Evolutionary conservation across 2,797 vertebrate species (phyloP).

Genomic region (Sebastiscus albofasciatus): DNA sequence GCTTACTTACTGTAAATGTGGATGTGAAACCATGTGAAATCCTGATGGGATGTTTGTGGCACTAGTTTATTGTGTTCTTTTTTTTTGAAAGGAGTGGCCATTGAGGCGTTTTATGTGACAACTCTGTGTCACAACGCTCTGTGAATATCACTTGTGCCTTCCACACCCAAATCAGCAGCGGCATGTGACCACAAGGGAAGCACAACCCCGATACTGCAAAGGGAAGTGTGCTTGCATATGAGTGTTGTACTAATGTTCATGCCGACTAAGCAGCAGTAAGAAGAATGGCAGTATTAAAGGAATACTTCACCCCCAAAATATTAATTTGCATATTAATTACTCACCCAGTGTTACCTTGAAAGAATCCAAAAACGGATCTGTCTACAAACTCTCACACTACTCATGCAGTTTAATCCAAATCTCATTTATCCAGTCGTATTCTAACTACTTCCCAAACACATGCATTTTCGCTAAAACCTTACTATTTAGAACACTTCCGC

Average conservation of each 20-base stretch:
- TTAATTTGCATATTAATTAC: too few species aligned
- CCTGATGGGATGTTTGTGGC: slow-evolving; percentile 4
- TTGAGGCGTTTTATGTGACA: not conserved
- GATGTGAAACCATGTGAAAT: slow-evolving; percentile 18
- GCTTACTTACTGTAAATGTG: slow-evolving; percentile 1
- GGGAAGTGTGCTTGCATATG: slow-evolving; percentile 61
- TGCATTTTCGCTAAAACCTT: too few species aligned
- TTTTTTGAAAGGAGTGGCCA: not conserved
- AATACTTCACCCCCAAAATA: too few species aligned
- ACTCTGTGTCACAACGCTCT: slow-evolving; percentile 29
- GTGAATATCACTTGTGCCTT: slow-evolving; percentile 34
- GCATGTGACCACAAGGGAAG: slow-evolving; percentile 75
- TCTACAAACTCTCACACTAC: too few species aligned
- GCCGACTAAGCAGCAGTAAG: slow-evolving; percentile 1
- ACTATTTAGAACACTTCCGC: too few species aligned
- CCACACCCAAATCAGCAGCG: slow-evolving; percentile 62
- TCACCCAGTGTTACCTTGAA: too few species aligned
- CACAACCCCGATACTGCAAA: slow-evolving; percentile 49
- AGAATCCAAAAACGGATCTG: too few species aligned
- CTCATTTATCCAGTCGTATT: too few species aligned
- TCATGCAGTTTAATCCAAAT: too few species aligned
- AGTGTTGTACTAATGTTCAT: slow-evolving; percentile 13
- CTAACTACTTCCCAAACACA: too few species aligned
- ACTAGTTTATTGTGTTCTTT: not conserved
- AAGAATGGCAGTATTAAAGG: not conserved